A percentile compares a stretch with the other conserved stretches of the same genome.
These are phyloP conservation scores for Adineta ricciae DNA, from an alignment of 2,888 invertebrate genomes.

Conservation along the genomic window DNA sequence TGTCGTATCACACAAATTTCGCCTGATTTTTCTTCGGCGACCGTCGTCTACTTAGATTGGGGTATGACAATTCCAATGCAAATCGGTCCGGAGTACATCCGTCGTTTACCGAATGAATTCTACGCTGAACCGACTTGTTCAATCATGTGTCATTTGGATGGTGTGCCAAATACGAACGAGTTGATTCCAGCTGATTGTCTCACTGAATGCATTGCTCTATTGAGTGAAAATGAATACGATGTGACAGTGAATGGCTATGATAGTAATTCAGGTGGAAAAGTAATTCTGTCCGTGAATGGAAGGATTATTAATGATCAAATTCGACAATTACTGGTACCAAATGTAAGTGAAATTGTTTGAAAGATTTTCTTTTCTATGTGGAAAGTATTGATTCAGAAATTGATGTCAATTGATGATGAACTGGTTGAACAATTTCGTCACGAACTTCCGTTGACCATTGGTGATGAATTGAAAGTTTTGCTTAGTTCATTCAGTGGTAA, in stretches of 20 bases:
- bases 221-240: neutral
- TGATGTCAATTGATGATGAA: neutral
- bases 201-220: neutral
- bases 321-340: neutral
- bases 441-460: neutral
- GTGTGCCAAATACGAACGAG: neutral
- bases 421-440: conserved; percentile 4
- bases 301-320: conserved; percentile 13
- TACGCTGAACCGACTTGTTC: neutral
- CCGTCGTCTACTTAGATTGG: neutral
- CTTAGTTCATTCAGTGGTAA: conserved; percentile 18
- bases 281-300: neutral
- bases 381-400: neutral
- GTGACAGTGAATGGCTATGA: neutral
- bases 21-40: neutral
- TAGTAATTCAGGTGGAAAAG: neutral
- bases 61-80: neutral
- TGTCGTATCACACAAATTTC: neutral
- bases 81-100: neutral
- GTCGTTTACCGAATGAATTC: conserved; percentile 1
- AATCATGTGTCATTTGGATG: neutral
- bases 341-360: neutral
- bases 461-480: neutral
- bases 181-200: neutral
- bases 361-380: too few species aligned